These are phyloP conservation scores for Porites cylindrica DNA, from an alignment of 92 coral and sea anemone genomes.

Conservation along the genomic window DNA sequence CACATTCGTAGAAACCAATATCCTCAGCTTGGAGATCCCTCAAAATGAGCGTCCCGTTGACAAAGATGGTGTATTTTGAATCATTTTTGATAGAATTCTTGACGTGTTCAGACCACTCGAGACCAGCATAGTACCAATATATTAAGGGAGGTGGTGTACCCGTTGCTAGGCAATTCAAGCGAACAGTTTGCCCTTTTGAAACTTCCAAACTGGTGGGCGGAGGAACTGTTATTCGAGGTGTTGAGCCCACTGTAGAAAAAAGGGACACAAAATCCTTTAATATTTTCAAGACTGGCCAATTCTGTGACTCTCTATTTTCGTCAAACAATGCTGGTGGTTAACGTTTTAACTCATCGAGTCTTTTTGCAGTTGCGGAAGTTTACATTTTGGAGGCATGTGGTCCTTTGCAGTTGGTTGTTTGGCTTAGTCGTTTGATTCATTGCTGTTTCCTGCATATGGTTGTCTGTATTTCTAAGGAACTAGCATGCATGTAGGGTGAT, in stretches of 20 bases:
- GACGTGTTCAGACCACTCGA: conserved; percentile 26
- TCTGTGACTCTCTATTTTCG: neutral
- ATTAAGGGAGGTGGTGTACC: conserved; percentile 79
- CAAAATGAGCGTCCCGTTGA: conserved; percentile 74
- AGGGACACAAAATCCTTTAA: neutral
- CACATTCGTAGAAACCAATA: conserved; percentile 76
- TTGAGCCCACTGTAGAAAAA: conserved; percentile 56
- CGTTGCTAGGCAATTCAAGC: conserved; percentile 71
- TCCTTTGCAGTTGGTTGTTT: too few species aligned
- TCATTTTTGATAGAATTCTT: conserved; percentile 47
- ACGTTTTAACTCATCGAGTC: too few species aligned
- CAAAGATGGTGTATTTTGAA: conserved; percentile 37
- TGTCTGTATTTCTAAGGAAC: too few species aligned
- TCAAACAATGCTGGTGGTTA: too few species aligned
- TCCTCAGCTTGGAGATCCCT: conserved; percentile 18
- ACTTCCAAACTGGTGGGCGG: conserved; percentile 5
- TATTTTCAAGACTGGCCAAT: neutral
- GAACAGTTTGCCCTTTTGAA: conserved; percentile 38
- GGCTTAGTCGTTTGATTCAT: too few species aligned
- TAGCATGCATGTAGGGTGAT: too few species aligned
- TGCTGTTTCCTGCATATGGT: too few species aligned
- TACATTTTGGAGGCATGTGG: too few species aligned
- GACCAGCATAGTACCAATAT: conserved; percentile 67
- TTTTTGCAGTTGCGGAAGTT: too few species aligned
- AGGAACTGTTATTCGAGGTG: conserved; percentile 50